phyloP scores from a whole-genome alignment of 2,113 vertebrate genomes.

The Ciconia maguari region DNA sequence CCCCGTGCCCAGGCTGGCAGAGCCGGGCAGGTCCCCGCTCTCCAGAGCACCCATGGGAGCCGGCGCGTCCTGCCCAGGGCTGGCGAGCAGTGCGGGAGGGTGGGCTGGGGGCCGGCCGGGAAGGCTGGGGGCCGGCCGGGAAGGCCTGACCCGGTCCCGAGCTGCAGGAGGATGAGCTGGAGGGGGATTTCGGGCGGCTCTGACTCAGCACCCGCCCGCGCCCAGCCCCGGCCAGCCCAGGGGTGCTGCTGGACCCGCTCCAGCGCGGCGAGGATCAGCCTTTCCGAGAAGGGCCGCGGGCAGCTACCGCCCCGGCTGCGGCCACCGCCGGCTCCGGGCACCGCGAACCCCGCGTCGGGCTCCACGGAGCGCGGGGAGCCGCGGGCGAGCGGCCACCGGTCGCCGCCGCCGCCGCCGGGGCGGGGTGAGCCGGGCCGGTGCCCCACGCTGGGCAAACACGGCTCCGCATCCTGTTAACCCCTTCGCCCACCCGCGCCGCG shows the following conservation, averaged over 20 bases:
- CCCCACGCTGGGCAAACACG: neutral
- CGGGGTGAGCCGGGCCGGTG: neutral
- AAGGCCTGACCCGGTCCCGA: neutral
- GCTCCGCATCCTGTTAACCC: conserved; percentile 5
- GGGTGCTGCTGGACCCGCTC: conserved; percentile 36
- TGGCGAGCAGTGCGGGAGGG: neutral
- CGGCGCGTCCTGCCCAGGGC: accelerated
- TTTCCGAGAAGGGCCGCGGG: neutral
- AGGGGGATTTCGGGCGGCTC: conserved; percentile 20
- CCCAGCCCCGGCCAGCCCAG: neutral
- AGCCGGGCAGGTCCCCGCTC: neutral
- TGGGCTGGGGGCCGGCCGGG: neutral
- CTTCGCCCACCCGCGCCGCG: neutral
- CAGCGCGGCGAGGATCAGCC: neutral
- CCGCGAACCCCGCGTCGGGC: too few relatives aligned
- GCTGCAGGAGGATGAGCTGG: neutral
- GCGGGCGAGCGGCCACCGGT: neutral
- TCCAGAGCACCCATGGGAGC: neutral
- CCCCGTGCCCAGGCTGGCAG: neutral
- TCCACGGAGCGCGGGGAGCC: neutral
- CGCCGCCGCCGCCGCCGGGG: neutral
- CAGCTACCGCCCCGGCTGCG: neutral
- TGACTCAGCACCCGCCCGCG: conserved; percentile 41
- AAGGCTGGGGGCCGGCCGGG: neutral
- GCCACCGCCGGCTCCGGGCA: neutral